Evolutionary conservation across 2,113 vertebrate genomes (phyloP), one percentile per base, ranked within the genome.

Genomic region (Atlantisia rogersi): DNA sequence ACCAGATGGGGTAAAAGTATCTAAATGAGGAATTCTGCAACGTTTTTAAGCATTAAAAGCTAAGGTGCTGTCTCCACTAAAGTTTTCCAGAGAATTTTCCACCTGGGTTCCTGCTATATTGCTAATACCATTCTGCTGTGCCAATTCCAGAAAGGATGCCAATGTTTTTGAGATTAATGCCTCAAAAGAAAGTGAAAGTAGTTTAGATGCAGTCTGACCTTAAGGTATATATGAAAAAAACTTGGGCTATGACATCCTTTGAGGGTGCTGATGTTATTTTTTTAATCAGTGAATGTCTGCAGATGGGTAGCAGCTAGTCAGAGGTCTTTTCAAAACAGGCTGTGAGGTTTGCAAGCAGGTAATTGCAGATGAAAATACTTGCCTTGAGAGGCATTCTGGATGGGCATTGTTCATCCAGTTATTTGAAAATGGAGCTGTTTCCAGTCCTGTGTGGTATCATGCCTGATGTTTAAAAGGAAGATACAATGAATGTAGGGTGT

Each of bases 1-100:
- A 92, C 74, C 92, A 94, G 82, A 87, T 93, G 92, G 78, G 58
- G 42, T 59, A 60, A 55, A 73, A 44, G 52, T 53, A 48, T 59
- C 90, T 86, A 62, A 95, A 91, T 56, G 53, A 84, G 77, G 83
- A 81, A 42, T 32, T 94, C 52, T 42, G 68, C 71, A 25, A 88
- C 80, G 71, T 67, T 92, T 94, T 88, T 64, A 78, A 82, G 91
- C 58, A 73, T 93, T 92, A 96, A 58, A 60, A 80, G 59, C 60
- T 71, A 85, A 83, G 71, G 78, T 83, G 21, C 35, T 39, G 64
- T 50, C 68, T 86, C 46, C 50, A 44, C 4, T 4, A 1, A 62
- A 86, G 69, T 50, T 69, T 94, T 88, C 39, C 1, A 0, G 78
- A 79, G 73, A 77, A 37, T 68, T 63, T 91, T 86, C 59, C 50